These are phyloP conservation scores for Sphaeridia pumilis DNA, from an alignment of 2,888 invertebrate species.

Conservation along the genomic window DNA sequence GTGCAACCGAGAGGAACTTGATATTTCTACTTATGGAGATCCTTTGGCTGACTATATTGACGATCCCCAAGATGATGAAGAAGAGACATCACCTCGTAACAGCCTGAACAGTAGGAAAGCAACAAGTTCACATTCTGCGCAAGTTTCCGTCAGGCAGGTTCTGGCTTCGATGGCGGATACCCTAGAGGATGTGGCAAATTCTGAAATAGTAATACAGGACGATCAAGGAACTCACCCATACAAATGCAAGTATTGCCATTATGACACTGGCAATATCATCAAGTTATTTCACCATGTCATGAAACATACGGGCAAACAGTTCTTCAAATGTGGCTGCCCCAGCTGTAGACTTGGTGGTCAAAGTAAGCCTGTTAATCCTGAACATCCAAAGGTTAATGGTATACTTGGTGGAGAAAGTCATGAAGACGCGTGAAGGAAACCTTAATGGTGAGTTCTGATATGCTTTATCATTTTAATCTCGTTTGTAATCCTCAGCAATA, in stretches of 20 bases:
- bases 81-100: too few relatives aligned
- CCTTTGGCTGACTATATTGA: background rate
- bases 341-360: too few relatives aligned
- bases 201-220: background rate
- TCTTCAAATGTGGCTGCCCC: background rate
- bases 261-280: background rate
- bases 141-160: background rate
- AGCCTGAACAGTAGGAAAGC: too few relatives aligned
- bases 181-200: background rate
- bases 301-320: background rate
- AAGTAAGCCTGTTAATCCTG: too few relatives aligned
- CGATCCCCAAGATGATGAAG: background rate
- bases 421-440: too few relatives aligned
- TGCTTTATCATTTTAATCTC: too few relatives aligned
- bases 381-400: too few relatives aligned
- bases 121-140: too few relatives aligned
- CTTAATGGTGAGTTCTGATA: too few relatives aligned
- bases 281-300: background rate
- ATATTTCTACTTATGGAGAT: background rate
- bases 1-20: background rate
- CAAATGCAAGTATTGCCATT: background rate
- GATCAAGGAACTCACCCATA: background rate
- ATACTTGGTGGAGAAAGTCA: too few relatives aligned
- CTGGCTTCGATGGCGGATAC: background rate
- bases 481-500: too few relatives aligned